Conservation (phyloP, 2,113 vertebrate species). For the Scomber scombrus region DNA sequence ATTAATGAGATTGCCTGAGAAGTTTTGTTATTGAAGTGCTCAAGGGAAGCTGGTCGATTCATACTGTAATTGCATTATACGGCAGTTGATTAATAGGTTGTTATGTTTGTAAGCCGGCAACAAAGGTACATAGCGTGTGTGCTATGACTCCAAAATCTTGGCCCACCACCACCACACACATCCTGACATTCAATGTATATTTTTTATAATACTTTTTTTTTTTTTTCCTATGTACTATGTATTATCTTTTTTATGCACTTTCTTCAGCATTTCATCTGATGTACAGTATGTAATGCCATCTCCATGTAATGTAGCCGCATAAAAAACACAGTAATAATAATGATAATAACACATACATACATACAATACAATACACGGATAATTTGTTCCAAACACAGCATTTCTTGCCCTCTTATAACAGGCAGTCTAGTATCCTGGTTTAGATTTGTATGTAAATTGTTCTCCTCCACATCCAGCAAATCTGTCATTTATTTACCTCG, state of each 20-base stretch:
- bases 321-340: no score
- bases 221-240: no score
- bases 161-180: neutral
- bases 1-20: conserved; percentile 48
- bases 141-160: neutral
- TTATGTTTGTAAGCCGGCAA: conserved; percentile 23
- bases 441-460: neutral
- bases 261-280: neutral
- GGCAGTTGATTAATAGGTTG: conserved; percentile 55
- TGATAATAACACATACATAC: no score
- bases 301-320: no score
- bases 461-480: neutral
- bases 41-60: conserved; percentile 23
- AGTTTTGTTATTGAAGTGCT: conserved; percentile 53
- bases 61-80: neutral
- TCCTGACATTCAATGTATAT: neutral
- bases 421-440: neutral
- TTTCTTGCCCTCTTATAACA: no score
- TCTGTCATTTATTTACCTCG: neutral
- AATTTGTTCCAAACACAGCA: no score
- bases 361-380: no score
- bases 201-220: neutral
- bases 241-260: no score
- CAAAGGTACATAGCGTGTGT: conserved; percentile 10
- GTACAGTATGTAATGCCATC: no score